These are phyloP conservation scores for Xerus rutilus DNA, from an alignment of 2,797 vertebrate species.

Conservation along the genomic window DNA sequence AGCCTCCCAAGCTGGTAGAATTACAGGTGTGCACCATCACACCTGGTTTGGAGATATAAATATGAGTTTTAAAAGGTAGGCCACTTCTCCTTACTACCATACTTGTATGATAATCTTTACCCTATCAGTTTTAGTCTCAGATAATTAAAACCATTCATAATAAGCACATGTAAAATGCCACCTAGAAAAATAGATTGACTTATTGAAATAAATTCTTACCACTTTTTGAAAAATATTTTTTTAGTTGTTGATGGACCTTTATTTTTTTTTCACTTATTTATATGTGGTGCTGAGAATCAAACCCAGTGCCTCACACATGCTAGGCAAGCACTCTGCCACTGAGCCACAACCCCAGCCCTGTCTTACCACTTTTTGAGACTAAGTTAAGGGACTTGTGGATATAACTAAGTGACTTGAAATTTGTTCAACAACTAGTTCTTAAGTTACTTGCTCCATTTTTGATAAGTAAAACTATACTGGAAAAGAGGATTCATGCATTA, in stretches of 20 bases:
- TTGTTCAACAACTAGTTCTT: neutral
- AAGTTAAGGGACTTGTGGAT: neutral
- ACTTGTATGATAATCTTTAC: neutral
- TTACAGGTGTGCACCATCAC: too few species aligned
- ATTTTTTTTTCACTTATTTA: too few species aligned
- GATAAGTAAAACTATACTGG: neutral
- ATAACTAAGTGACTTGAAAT: neutral
- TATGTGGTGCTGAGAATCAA: too few species aligned
- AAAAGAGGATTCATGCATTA: neutral
- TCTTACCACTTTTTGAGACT: neutral
- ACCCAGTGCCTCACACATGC: too few species aligned
- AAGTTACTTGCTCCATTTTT: neutral
- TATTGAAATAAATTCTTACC: neutral
- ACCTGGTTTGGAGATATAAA: neutral
- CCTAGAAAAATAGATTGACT: neutral
- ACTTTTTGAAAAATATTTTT: neutral
- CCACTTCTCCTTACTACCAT: neutral
- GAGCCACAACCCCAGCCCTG: too few species aligned
- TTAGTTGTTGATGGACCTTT: too few species aligned
- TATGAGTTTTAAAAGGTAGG: neutral
- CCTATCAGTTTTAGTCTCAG: neutral
- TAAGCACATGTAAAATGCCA: neutral
- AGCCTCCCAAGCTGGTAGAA: too few species aligned
- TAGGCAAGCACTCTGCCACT: too few species aligned
- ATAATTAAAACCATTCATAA: slow-evolving; percentile 6